Base-by-base conservation (phyloP, 2,888 invertebrate genomes). In the Eilema sororculum region DNA sequence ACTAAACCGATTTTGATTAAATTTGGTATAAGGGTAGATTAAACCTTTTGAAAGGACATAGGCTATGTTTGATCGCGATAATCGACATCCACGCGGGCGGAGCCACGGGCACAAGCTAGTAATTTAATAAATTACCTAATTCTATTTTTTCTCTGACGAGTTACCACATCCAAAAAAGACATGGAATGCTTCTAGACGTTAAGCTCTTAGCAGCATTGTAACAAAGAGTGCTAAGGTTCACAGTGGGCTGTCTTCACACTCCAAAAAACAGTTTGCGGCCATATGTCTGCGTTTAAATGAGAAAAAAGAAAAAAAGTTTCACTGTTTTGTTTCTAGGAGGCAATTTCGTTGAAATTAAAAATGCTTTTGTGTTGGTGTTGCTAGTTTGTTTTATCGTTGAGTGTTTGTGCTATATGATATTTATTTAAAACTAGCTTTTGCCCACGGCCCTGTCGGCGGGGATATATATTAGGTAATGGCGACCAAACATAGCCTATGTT, bases 241-340 rank as follows among this genome's bases (percentile, higher is more conserved):
- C 78, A 72, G 76, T 73, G 78, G 84, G 85, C 82, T 80, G 84
- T 84, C 87, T 90, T 87, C 87, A 88, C 90, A 90, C 90, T 86
- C 89, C 84, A 88, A 87, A 89, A 87, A 89, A 82, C 82, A 72
- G 78, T 84, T 81, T 79, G 77, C 68, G 76, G 77, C 37, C 79
- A 77, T 64, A 69, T 78, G 79, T 79, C 79, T 74, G 70, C 74
- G 68, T 81, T 76, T 82, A 86, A 89, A 90, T 88, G 88, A 88
- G 83, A 84, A 86, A 86, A 81, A 82, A 78, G 72, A 80, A 79
- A 78, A 65, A 84, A 84, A 84, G 77, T 58, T 65, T 66, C 77
- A 67, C 65, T 33, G 60, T 24, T 62, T 68, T 68, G 66, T 69
- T 71, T 62, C 64, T 76, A 67, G 73, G 63, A 67, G 73, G 73